Evolutionary conservation across 1,140 invertebrate genomes (phyloP).

Genomic region (Cyphomyrmex costatus): DNA sequence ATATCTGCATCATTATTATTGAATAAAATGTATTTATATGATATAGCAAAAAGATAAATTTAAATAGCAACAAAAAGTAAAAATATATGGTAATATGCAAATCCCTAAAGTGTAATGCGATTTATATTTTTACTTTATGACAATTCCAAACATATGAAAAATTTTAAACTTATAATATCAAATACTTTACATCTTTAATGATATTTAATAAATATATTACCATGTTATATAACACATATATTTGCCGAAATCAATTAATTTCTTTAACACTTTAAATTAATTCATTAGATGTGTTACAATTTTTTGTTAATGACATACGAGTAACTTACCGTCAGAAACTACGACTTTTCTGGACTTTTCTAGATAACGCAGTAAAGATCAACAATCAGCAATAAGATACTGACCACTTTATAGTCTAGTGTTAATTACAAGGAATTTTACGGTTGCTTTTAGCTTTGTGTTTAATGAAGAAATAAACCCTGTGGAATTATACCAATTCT

Average conservation of each 20-base stretch:
- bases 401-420: background rate
- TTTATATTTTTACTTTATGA: background rate
- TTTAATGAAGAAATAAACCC: background rate
- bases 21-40: too few species aligned
- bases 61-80: background rate
- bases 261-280: background rate
- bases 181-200: too few species aligned
- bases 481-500: background rate
- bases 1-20: too few species aligned
- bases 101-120: background rate
- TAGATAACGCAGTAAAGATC: background rate
- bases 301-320: background rate
- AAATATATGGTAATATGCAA: background rate
- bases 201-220: too few species aligned
- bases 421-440: background rate
- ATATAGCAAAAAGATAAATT: background rate
- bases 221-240: too few species aligned
- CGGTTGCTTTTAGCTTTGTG: background rate
- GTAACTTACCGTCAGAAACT: background rate
- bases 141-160: too few species aligned
- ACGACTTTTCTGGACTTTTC: background rate
- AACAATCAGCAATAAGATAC: background rate
- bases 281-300: background rate
- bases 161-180: too few species aligned
- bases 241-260: too few species aligned